These are phyloP conservation scores for Rhyacophila evoluta DNA, from an alignment of 2,888 invertebrate genomes.

Conservation along the genomic window DNA sequence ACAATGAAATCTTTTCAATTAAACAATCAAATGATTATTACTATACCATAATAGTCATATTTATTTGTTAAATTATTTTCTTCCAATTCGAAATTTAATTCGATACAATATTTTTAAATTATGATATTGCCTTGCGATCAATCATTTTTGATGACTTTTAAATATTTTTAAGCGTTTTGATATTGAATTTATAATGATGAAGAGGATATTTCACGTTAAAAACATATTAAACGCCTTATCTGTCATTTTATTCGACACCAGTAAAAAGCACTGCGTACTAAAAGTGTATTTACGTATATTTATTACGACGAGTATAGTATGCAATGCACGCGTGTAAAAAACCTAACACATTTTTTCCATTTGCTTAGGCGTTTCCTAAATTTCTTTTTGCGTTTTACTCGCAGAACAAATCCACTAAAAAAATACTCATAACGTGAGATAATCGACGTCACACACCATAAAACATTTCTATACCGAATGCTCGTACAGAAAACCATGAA, in stretches of 20 bases:
- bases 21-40: too few relatives aligned
- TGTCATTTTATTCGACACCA: background rate
- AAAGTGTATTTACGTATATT: background rate
- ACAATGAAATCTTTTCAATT: too few relatives aligned
- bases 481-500: background rate
- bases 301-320: background rate
- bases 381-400: background rate
- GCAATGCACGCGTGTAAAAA: background rate
- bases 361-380: background rate
- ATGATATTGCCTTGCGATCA: too few relatives aligned
- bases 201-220: background rate
- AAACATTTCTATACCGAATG: background rate
- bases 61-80: too few relatives aligned
- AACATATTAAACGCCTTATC: background rate
- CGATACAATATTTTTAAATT: too few relatives aligned
- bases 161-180: too few relatives aligned
- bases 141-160: too few relatives aligned
- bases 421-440: background rate
- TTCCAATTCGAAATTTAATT: too few relatives aligned
- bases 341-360: background rate
- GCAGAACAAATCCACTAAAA: background rate
- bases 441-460: conserved; percentile 19
- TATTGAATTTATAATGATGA: too few relatives aligned
- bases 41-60: too few relatives aligned
- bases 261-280: background rate